These are phyloP conservation scores for Diabrotica undecimpunctata DNA, from an alignment of 1,140 invertebrate species.

Conservation along the genomic window DNA sequence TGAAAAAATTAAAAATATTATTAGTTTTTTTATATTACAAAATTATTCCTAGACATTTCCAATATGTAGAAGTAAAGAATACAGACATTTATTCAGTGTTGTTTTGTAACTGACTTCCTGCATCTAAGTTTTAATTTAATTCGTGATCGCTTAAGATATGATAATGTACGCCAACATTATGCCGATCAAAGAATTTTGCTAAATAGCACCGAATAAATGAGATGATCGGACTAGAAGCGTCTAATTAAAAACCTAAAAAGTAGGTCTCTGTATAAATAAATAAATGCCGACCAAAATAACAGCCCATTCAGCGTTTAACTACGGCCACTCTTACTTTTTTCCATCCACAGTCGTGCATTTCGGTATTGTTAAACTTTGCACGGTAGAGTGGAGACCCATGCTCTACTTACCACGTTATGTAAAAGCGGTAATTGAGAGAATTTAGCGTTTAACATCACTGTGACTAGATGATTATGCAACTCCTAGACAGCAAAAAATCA, in stretches of 20 bases:
- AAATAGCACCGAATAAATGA: neutral
- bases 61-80: neutral
- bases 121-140: neutral
- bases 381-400: slow-evolving; percentile 39
- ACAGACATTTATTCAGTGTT: neutral
- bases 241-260: neutral
- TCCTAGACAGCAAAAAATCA: neutral
- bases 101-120: neutral
- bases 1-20: no score
- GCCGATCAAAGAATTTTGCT: neutral
- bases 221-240: neutral
- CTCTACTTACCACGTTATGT: slow-evolving; percentile 44
- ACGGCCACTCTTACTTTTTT: neutral
- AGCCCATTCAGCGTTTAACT: neutral
- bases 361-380: slow-evolving; percentile 36
- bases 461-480: slow-evolving; percentile 10
- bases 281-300: neutral
- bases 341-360: slow-evolving; percentile 1
- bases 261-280: neutral
- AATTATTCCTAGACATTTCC: neutral
- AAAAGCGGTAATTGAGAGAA: slow-evolving; percentile 45
- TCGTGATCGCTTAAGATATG: neutral
- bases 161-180: neutral
- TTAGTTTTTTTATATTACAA: neutral
- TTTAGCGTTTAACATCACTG: slow-evolving; percentile 40